phyloP scores from a whole-genome alignment of 2,113 vertebrate genomes.

The Mus musculus region DNA sequence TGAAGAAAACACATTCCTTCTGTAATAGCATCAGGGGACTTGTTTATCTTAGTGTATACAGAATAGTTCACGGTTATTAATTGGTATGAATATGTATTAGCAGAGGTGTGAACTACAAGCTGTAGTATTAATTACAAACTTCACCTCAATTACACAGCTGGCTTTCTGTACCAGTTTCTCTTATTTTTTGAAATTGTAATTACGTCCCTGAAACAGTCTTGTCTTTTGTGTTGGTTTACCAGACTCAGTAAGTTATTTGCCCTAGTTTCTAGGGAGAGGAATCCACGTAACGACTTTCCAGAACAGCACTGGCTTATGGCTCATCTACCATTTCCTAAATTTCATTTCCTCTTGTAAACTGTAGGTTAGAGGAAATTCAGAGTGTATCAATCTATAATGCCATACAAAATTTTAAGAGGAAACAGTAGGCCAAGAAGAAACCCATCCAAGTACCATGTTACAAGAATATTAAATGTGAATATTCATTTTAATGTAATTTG shows the following conservation, averaged over 20 bases:
- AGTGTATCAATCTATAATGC: background rate
- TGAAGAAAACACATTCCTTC: background rate
- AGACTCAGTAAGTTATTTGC: background rate
- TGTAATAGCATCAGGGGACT: background rate
- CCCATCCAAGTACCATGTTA: background rate
- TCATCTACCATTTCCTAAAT: background rate
- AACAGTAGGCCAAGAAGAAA: background rate
- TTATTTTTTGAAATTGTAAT: background rate
- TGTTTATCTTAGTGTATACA: background rate
- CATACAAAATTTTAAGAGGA: background rate
- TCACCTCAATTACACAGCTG: background rate
- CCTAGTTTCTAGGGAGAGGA: background rate
- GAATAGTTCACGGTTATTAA: background rate
- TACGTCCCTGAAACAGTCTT: background rate
- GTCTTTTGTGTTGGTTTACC: background rate
- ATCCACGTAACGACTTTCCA: background rate
- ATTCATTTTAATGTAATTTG: constrained; percentile 45
- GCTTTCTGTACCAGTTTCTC: background rate
- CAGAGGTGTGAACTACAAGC: background rate
- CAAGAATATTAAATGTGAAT: constrained; percentile 6
- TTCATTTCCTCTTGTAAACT: constrained; percentile 30
- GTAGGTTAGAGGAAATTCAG: background rate
- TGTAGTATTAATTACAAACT: background rate
- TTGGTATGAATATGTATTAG: constrained; percentile 13
- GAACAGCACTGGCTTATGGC: background rate